Evolutionary conservation across 1,140 invertebrate genomes (phyloP), one percentile per base, ranked within the genome.

Genomic region (Oreohelix idahoensis): DNA sequence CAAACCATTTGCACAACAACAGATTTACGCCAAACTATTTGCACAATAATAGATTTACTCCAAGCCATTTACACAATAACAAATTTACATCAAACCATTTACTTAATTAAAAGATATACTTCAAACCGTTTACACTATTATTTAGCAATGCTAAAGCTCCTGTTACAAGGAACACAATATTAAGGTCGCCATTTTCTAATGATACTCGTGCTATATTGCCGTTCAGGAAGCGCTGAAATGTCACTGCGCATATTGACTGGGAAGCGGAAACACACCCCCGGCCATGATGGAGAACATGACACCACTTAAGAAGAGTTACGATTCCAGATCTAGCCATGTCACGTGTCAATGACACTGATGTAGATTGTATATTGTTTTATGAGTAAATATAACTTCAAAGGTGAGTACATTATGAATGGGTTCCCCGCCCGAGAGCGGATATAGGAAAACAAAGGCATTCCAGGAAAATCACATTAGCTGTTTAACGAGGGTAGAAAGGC

Each of bases 221-320:
- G 29, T 17, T 17, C 29, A 13, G 17, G 17, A 29, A 66, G 23
- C 0, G 63, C 1, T 2, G 63, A 66, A 66, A 66, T 66, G 63
- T 66, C 63, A 66, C 63, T 32, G 63, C 29, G 63, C 29, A 66
- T 66, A n/a, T n/a, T 29, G 13, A 32, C 29, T 66, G 8, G 1
- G 63, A 66, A 32, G 63, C n/a, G n/a, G 29, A 66, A 66, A 66
- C 63, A 32, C 63, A 66, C 63, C 63, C n/a, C n/a, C 17, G 63
- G 63, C 63, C 63, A 66, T 66, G 29, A 32, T 11, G 63, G 63
- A 32, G 29, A 66, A 66, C 20, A 66, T 32, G 63, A 66, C 63
- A 32, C 63, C n/a, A 66, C 63, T 66, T 66, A 32, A 66, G 63
- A 66, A 66, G 63, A 29, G 63, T 35, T 66, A 35, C 29, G 63